These are phyloP conservation scores for Alligator sinensis DNA, from an alignment of 2,113 vertebrate species.

Conservation along the genomic window DNA sequence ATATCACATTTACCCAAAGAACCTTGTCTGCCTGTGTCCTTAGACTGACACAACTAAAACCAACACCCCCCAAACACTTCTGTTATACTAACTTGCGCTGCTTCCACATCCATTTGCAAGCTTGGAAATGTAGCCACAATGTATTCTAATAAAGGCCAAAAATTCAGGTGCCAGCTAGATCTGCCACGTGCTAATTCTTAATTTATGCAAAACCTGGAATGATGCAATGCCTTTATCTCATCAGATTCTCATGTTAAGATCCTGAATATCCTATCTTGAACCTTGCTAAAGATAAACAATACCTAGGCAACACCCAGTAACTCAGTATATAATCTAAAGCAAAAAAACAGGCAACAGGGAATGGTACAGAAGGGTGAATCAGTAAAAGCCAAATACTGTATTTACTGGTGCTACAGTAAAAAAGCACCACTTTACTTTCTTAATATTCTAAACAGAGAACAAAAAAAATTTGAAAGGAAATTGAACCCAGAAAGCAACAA, in stretches of 20 bases:
- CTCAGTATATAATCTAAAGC: not conserved
- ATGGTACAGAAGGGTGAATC: not conserved
- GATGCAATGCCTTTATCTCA: not conserved
- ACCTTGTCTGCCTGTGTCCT: too few species aligned
- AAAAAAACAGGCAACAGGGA: too few species aligned
- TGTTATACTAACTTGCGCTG: not conserved
- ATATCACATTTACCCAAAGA: too few species aligned
- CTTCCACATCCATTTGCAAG: not conserved
- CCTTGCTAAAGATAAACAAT: not conserved
- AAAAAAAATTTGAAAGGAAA: not conserved
- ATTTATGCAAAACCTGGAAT: not conserved
- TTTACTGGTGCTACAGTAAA: too few species aligned
- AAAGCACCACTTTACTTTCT: not conserved
- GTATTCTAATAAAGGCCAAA: not conserved
- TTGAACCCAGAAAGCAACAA: not conserved
- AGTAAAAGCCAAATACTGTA: too few species aligned
- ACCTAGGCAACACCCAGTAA: not conserved
- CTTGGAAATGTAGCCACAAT: not conserved
- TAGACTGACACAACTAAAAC: too few species aligned
- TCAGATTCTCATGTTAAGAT: not conserved
- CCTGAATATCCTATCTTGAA: not conserved
- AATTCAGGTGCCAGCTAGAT: not conserved
- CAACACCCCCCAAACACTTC: too few species aligned
- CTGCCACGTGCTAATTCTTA: not conserved
- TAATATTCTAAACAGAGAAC: not conserved